Base-by-base conservation (phyloP, 2,113 vertebrate genomes). In the Actenoides hombroni region DNA sequence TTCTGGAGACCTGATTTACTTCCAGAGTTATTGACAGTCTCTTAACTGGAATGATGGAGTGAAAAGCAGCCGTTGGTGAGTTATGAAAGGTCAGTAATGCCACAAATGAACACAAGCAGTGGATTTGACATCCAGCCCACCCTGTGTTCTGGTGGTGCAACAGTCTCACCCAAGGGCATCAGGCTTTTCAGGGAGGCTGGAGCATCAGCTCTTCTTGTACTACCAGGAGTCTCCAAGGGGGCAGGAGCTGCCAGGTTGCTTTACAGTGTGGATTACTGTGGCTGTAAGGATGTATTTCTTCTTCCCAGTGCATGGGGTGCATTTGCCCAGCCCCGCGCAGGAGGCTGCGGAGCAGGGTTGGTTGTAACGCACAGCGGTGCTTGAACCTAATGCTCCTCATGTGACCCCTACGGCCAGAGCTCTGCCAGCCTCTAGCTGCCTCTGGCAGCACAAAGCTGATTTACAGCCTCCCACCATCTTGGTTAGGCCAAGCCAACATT, bases 21-120 rank as follows among this genome's bases (percentile, higher is more conserved):
- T 84, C 84, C 75, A 51, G 68, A 74, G 57, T 83, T 96, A 90
- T 69, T 91, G 91, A 95, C 67, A 79, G 79, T 13, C 78, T 90
- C 89, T 54, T 74, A 94, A 91, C 53, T 56, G 78, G n/a, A 78
- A 81, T 77, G 93, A 87, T 88, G 93, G 91, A 88, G 70, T 49
- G 92, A 93, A 95, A 86, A 95, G 69, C 64, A 59, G 33, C 76
- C 2, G 2, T 33, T 16, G 18, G 67, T 88, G 90, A 76, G 59
- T 94, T 94, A 90, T 95, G 94, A 87, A 85, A 83, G 87, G 93
- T 95, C 90, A 93, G 49, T 93, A 95, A 90, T 19, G 56, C 44
- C 92, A 90, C 95, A 93, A 87, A 76, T 23, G 16, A 95, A 56
- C 46, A 79, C 63, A 94, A 95, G 74, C 81, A 89, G 76, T n/a